A percentile compares a stretch with the other conserved stretches of the same genome.
Evolutionary conservation across 2,113 vertebrate genomes (phyloP).

Genomic region (Edolisoma coerulescens): DNA sequence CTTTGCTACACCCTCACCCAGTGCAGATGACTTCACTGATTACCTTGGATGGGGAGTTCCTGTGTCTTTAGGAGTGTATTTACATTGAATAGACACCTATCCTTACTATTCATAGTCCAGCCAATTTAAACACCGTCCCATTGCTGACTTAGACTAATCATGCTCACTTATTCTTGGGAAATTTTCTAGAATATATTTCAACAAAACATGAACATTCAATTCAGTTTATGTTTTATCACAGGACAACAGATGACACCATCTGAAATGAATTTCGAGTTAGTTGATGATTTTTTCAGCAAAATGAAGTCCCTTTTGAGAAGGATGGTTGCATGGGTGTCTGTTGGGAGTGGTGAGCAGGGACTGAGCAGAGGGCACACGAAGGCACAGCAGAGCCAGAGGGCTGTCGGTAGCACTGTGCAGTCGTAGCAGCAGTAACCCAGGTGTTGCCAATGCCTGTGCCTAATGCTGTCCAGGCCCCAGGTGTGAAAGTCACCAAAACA

Average conservation of each 20-base stretch:
- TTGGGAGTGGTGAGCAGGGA: background rate
- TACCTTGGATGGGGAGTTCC: background rate
- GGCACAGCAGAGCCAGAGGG: background rate
- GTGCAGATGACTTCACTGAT: background rate
- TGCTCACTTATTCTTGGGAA: fast-evolving
- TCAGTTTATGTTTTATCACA: background rate
- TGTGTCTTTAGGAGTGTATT: background rate
- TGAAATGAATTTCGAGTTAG: background rate
- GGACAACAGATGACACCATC: background rate
- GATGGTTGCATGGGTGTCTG: fast-evolving
- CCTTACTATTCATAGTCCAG: background rate
- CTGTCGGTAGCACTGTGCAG: fast-evolving
- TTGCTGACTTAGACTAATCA: background rate
- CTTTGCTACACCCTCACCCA: background rate
- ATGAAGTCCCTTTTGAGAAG: background rate
- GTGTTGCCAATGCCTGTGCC: background rate
- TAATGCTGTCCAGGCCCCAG: background rate
- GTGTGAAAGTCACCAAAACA: background rate
- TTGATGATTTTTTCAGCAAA: background rate
- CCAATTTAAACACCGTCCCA: background rate
- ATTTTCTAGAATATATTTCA: background rate
- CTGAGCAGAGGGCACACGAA: fast-evolving
- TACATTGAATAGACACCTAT: background rate
- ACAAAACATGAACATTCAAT: background rate
- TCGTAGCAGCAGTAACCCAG: background rate